Evolutionary conservation across 2,888 invertebrate species (phyloP).

Genomic region (Lasioglossum oenotherae): DNA sequence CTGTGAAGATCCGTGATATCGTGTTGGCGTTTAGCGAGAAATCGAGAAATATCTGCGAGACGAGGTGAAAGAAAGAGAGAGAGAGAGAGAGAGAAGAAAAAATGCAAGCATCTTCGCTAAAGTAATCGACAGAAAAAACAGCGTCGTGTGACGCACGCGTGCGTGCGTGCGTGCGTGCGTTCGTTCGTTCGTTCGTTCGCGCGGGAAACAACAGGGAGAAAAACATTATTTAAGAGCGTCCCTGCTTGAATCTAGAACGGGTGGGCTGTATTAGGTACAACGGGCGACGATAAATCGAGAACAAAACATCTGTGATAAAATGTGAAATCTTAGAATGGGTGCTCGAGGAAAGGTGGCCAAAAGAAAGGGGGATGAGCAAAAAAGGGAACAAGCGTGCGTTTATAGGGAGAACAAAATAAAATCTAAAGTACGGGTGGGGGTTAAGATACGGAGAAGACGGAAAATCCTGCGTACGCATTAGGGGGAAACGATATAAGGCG

Average conservation of each 20-base stretch:
- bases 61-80: background rate
- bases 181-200: background rate
- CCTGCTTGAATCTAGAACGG: constrained; percentile 58
- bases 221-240: constrained; percentile 38
- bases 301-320: constrained; percentile 80
- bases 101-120: background rate
- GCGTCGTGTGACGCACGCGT: constrained; percentile 2
- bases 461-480: constrained; percentile 43
- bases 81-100: background rate
- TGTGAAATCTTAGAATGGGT: constrained; percentile 75
- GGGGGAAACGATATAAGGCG: constrained; percentile 37
- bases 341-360: constrained; percentile 67
- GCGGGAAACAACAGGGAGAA: constrained; percentile 28
- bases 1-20: constrained; percentile 70
- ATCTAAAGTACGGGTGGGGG: background rate
- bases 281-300: constrained; percentile 68
- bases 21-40: constrained; percentile 64
- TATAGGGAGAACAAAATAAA: background rate
- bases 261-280: constrained; percentile 60
- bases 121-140: background rate
- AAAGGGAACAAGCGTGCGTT: constrained; percentile 39
- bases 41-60: constrained; percentile 30
- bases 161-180: background rate
- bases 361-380: constrained; percentile 16
- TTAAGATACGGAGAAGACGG: constrained; percentile 11